Evolutionary conservation across 35 echinoderm and acorn worm species (phyloP).

Genomic region (Apostichopus parvimensis): DNA sequence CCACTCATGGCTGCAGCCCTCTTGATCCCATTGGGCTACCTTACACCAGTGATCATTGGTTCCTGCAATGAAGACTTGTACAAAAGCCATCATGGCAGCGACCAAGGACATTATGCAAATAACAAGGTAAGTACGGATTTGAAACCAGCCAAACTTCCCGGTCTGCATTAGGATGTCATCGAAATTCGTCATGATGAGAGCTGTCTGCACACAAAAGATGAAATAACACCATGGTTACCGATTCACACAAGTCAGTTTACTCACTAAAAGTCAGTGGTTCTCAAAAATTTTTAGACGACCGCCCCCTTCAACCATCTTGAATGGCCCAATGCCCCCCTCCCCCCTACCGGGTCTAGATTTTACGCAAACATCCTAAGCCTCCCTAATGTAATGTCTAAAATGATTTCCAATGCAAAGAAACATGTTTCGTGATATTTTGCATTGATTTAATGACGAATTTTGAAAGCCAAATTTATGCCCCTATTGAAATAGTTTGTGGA

Average conservation of each 20-base stretch:
- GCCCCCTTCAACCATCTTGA: too few relatives aligned
- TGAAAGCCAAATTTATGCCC: constrained; percentile 10
- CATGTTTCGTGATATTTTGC: constrained; percentile 4
- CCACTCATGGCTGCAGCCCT: constrained; percentile 10
- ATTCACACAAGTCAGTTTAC: too few relatives aligned
- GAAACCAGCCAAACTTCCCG: constrained; percentile 15
- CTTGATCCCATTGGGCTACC: background rate
- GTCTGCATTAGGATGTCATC: constrained; percentile 14
- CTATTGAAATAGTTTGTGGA: background rate
- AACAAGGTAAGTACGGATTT: background rate
- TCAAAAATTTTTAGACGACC: too few relatives aligned
- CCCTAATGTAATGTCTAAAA: too few relatives aligned
- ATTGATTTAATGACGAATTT: constrained; percentile 17
- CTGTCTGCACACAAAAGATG: background rate
- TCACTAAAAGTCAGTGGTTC: too few relatives aligned
- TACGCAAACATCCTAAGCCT: too few relatives aligned
- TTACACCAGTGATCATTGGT: constrained; percentile 33
- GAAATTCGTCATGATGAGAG: background rate
- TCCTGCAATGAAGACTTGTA: constrained; percentile 39
- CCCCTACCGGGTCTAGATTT: too few relatives aligned
- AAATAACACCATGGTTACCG: too few relatives aligned
- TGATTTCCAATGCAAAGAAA: background rate
- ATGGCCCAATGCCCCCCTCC: too few relatives aligned
- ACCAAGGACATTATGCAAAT: background rate
- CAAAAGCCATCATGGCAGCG: constrained; percentile 19